phyloP scores from a whole-genome alignment of 2,797 vertebrate species.

The Takifugu ocellatus region DNA sequence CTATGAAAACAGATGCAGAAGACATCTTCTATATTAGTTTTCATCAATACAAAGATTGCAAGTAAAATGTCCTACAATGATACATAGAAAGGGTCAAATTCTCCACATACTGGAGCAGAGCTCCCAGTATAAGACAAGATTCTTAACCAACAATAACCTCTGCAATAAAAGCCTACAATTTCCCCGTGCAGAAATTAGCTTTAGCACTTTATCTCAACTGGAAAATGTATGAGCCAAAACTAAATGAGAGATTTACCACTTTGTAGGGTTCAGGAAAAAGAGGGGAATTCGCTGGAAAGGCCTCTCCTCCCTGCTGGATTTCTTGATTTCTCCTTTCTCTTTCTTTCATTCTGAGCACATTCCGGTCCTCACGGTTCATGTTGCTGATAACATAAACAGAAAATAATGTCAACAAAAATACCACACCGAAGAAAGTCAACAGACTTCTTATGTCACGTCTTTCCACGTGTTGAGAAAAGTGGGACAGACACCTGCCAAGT shows the following conservation, averaged over 20 bases:
- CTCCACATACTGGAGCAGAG: too few species aligned
- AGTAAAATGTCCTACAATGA: too few species aligned
- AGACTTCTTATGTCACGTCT: constrained; percentile 3
- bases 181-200: constrained; percentile 1
- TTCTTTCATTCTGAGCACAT: constrained; percentile 99
- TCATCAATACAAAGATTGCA: not conserved
- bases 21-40: not conserved
- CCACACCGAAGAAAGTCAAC: constrained; percentile 10
- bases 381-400: constrained; percentile 83
- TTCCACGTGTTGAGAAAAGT: not conserved
- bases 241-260: constrained; percentile 84
- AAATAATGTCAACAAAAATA: constrained; percentile 39
- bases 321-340: constrained; percentile 99
- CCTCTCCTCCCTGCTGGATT: constrained; percentile 98
- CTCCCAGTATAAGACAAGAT: too few species aligned
- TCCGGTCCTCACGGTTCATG: constrained; percentile 99
- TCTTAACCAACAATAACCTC: not conserved
- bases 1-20: constrained; percentile 22
- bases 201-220: constrained; percentile 10
- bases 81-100: too few species aligned
- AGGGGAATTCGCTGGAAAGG: constrained; percentile 96
- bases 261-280: constrained; percentile 99
- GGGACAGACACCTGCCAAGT: not conserved
- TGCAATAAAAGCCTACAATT: constrained; percentile 6
- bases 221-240: constrained; percentile 26